Evolutionary conservation across 2,113 vertebrate species (phyloP), one percentile per base, ranked within the genome.

Genomic region (Hyperopisus bebe): DNA sequence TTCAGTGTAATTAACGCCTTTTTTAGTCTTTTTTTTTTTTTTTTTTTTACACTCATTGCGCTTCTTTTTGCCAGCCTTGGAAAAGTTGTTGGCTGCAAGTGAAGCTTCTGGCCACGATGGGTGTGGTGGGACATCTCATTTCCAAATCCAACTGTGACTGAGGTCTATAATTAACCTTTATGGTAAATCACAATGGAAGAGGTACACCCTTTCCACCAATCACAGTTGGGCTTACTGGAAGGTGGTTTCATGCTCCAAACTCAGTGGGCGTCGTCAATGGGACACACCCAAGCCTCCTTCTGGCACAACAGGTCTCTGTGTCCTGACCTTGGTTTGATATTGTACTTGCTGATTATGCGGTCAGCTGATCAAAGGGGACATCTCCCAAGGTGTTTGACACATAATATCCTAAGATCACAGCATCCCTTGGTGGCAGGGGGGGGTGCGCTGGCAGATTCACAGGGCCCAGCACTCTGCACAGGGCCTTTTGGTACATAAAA

Each of bases 1-100:
- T 92, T 89, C 47, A 39, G 62, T 88, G 82, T 92, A 90, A 90
- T 91, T 92, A 87, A 91, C 92, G 91, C 90, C 80, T 91, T 17
- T 88, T 86, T 86, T 89, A 83, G 87, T 85, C 90, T 89, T 4
- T 21, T 21, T 53, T 92, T 91, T 4, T 21, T 21, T 53, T 92
- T 91, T 90, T 90, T 91, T 90, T 91, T 89, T 39, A 80, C 51
- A 88, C 77, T 80, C 85, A n/a, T 91, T 92, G 91, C 89, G 88
- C 42, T 87, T 51, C 89, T 90, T 88, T 91, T 91, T 92, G 90
- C 87, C 80, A 90, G 88, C 62, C 88, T 74, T 58, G 84, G 89
- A 53, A 90, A 89, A 89, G 83, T 88, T 89, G 24, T 27, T 48
- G 77, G 58, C 82, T 86, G 24, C 17, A 88, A 47, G 39, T 7